A percentile compares a stretch with the other conserved stretches of the same genome.
phyloP scores from a whole-genome alignment of 2,113 vertebrate species.

The Tylochromis polylepis region DNA sequence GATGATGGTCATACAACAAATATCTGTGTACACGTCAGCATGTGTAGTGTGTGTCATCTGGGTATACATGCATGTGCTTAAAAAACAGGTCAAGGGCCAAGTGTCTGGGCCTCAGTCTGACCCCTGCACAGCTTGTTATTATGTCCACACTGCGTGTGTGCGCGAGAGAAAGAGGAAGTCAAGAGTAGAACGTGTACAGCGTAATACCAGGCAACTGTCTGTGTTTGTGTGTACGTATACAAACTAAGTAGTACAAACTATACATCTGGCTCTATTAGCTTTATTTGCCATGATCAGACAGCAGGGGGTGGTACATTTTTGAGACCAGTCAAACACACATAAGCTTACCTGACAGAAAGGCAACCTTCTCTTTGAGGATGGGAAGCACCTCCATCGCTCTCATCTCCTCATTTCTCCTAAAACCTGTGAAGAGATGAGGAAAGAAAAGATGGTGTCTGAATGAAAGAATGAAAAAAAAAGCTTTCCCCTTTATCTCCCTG shows the following conservation, averaged over 20 bases:
- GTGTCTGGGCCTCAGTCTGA: conserved; percentile 22
- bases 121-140: not conserved
- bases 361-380: conserved; percentile 98
- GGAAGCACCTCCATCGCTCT: conserved; percentile 97
- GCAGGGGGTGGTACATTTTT: not conserved
- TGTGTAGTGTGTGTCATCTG: not conserved
- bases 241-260: not conserved
- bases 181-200: not conserved
- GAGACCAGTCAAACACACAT: not conserved
- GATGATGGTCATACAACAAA: conserved; percentile 10
- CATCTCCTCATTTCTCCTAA: conserved; percentile 97
- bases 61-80: not conserved
- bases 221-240: not conserved
- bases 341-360: conserved; percentile 91
- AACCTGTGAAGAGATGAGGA: conserved; percentile 71
- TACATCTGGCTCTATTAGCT: not conserved
- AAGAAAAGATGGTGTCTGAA: not conserved
- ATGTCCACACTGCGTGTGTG: not conserved
- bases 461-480: not conserved
- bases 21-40: not conserved
- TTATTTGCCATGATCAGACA: not conserved
- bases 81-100: conserved; percentile 9
- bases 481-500: not conserved
- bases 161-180: not conserved
- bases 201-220: not conserved